These are phyloP conservation scores for Sabellastarte sp. DNA, from an alignment of 2,888 invertebrate species.

Conservation along the genomic window DNA sequence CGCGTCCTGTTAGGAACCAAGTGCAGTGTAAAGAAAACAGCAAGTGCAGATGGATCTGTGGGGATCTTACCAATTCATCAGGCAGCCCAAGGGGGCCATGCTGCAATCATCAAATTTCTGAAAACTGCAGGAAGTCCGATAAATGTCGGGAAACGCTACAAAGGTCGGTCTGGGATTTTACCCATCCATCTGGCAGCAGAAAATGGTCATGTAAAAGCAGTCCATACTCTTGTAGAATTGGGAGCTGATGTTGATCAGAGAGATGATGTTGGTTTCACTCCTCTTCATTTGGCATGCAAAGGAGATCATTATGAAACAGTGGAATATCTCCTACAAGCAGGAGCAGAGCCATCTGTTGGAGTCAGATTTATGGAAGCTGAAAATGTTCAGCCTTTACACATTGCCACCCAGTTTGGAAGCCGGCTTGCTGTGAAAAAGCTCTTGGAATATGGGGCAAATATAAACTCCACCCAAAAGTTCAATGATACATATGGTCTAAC, in stretches of 20 bases:
- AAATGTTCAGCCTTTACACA: conserved; percentile 23
- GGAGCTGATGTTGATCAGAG: conserved; percentile 37
- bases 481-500: conserved; percentile 24
- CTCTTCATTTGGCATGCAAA: conserved; percentile 33
- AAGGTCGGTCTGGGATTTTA: conserved; percentile 22
- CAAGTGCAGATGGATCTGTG: conserved; percentile 18
- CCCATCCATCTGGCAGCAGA: conserved; percentile 32
- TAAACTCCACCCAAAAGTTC: conserved; percentile 23
- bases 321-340: conserved; percentile 34
- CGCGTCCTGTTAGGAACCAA: conserved; percentile 23
- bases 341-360: conserved; percentile 30
- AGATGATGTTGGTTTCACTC: conserved; percentile 34
- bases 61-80: conserved; percentile 25
- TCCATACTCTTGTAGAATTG: conserved; percentile 31
- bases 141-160: conserved; percentile 17
- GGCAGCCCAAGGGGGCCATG: conserved; percentile 28
- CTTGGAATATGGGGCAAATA: conserved; percentile 17
- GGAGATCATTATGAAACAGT: conserved; percentile 23
- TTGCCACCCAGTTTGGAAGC: conserved; percentile 26
- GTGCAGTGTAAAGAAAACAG: conserved; percentile 12
- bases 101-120: conserved; percentile 24
- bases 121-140: conserved; percentile 24
- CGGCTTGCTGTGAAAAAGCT: conserved; percentile 14
- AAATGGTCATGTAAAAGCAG: conserved; percentile 30
- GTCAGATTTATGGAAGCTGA: conserved; percentile 24